These are phyloP conservation scores for Saturnia pavonia DNA, from an alignment of 2,888 invertebrate species.

Conservation along the genomic window DNA sequence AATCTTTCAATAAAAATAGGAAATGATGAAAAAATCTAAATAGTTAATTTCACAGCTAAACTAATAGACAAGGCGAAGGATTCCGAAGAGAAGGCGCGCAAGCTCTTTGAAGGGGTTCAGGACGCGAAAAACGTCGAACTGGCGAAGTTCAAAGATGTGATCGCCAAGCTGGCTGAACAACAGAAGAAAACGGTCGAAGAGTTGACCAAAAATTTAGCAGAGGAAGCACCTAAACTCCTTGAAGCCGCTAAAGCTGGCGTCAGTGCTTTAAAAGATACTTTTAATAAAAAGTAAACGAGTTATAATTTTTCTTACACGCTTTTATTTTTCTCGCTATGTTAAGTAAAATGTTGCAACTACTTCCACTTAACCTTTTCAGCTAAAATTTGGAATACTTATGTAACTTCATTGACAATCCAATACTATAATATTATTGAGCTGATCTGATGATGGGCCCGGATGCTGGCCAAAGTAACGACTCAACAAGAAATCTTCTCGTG, in stretches of 20 bases:
- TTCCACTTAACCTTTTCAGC: too few relatives aligned
- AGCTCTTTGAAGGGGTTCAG: constrained; percentile 39
- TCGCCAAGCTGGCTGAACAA: constrained; percentile 42
- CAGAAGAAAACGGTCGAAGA: constrained; percentile 44
- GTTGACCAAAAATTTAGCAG: constrained; percentile 37
- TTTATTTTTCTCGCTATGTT: too few relatives aligned
- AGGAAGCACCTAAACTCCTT: constrained; percentile 42
- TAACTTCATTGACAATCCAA: too few relatives aligned
- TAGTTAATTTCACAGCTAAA: constrained; percentile 28
- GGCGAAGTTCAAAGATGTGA: constrained; percentile 45
- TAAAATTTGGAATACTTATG: too few relatives aligned
- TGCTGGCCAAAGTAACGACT: too few relatives aligned
- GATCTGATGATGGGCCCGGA: too few relatives aligned
- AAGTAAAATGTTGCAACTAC: too few relatives aligned
- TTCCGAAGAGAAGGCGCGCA: constrained; percentile 44
- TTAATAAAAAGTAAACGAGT: constrained; percentile 17
- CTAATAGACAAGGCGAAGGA: constrained; percentile 44
- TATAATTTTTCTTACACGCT: not conserved
- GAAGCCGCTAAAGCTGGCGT: constrained; percentile 44
- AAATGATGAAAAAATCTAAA: not conserved
- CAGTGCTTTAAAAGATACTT: constrained; percentile 46
- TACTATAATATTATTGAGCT: too few relatives aligned
- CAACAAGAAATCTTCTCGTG: too few relatives aligned
- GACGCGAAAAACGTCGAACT: constrained; percentile 36
- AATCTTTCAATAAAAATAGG: not conserved